Conservation (phyloP, 23 tunicate species). For the Diplosoma virens region DNA sequence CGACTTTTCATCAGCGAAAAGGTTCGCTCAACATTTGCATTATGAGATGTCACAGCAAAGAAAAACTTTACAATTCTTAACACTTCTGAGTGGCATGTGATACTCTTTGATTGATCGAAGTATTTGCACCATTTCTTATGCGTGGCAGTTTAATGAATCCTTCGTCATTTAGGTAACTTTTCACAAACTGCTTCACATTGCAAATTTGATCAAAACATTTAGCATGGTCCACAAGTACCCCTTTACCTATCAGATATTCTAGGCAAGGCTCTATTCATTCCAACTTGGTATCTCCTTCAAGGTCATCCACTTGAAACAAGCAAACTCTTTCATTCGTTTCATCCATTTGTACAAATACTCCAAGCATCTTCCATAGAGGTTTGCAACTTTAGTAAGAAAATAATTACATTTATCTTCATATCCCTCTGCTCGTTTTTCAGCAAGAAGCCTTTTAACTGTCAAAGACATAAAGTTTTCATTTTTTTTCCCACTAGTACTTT, state of each 20-base stretch:
- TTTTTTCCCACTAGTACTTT: conserved; percentile 13
- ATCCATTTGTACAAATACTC: conserved; percentile 30
- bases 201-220: conserved; percentile 29
- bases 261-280: conserved; percentile 31
- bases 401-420: conserved; percentile 21
- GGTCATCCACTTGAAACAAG: conserved; percentile 31
- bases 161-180: conserved; percentile 24
- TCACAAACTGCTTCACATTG: conserved; percentile 38
- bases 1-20: conserved; percentile 22
- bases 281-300: conserved; percentile 38
- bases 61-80: conserved; percentile 5
- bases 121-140: conserved; percentile 30
- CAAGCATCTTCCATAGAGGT: conserved; percentile 37
- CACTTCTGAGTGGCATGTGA: conserved; percentile 24
- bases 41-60: conserved; percentile 29
- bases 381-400: conserved; percentile 26
- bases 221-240: conserved; percentile 19
- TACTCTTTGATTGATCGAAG: conserved; percentile 11
- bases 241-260: conserved; percentile 42
- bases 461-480: conserved; percentile 26
- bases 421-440: conserved; percentile 29
- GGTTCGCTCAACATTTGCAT: conserved; percentile 10
- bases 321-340: conserved; percentile 40
- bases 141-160: conserved; percentile 15
- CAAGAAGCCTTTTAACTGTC: conserved; percentile 34